Evolutionary conservation across 53 echinoderm and acorn worm species (phyloP).

Genomic region (Temnopleurus reevesii): DNA sequence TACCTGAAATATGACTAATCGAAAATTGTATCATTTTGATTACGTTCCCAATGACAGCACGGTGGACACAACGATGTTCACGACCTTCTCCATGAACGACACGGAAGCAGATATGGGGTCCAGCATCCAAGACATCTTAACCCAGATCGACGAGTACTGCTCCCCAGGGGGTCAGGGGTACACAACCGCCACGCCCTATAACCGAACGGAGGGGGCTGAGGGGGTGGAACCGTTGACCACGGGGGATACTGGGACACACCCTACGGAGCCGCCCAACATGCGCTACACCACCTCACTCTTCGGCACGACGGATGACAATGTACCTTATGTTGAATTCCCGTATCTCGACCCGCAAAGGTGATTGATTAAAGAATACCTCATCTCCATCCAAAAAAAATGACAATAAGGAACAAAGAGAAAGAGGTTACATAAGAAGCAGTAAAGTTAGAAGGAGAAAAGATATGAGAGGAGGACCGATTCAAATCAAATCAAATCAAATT

Average conservation of each 20-base stretch:
- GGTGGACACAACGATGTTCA: constrained; percentile 22
- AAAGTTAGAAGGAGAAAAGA: no score
- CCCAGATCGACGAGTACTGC: constrained; percentile 51
- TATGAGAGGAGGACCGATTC: no score
- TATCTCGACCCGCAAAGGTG: constrained; percentile 24
- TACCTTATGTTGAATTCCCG: constrained; percentile 23
- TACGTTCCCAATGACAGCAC: background rate
- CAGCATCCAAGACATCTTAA: constrained; percentile 41
- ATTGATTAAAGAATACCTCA: no score
- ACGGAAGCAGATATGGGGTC: background rate
- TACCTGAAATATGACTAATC: no score
- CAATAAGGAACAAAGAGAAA: no score
- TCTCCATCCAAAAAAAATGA: no score
- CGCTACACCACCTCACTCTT: constrained; percentile 30
- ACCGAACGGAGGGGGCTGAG: background rate
- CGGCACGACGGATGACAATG: background rate
- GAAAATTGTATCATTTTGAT: background rate
- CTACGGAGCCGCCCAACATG: constrained; percentile 24
- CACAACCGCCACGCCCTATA: constrained; percentile 28
- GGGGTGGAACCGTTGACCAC: background rate
- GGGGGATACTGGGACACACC: background rate
- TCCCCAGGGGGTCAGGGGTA: constrained; percentile 12
- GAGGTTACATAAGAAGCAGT: no score
- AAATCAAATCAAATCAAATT: no score
- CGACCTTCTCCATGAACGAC: background rate